phyloP scores from a whole-genome alignment of 2,888 invertebrate species.

The Drosophila antonietae region DNA sequence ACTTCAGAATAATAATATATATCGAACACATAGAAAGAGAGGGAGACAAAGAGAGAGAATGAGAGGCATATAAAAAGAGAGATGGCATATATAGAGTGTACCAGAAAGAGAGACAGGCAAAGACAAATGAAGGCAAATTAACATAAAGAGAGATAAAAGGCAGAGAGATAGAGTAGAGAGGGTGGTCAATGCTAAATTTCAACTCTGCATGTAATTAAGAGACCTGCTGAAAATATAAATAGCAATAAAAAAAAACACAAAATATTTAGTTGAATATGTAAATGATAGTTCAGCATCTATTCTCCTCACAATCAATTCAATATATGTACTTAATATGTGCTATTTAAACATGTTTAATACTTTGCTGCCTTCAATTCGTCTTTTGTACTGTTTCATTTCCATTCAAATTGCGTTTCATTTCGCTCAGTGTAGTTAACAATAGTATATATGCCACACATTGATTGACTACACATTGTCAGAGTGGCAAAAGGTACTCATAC shows the following conservation, averaged over 20 bases:
- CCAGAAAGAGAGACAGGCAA: not conserved
- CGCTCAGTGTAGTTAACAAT: slow-evolving; percentile 30
- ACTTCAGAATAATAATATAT: not conserved
- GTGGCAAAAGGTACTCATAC: slow-evolving; percentile 19
- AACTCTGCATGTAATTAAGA: not conserved
- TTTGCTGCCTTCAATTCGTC: no score
- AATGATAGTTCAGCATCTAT: not conserved
- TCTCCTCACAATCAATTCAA: no score
- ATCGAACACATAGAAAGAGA: not conserved
- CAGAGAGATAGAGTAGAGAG: not conserved
- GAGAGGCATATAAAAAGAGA: not conserved
- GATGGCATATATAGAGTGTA: not conserved
- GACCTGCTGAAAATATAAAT: no score
- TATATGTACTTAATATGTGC: no score
- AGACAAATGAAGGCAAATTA: not conserved
- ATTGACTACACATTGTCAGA: slow-evolving; percentile 18
- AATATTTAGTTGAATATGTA: not conserved
- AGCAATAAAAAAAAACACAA: no score
- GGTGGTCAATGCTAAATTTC: not conserved
- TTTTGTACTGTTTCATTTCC: not conserved
- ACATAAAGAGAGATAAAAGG: no score
- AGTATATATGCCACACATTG: slow-evolving; percentile 8
- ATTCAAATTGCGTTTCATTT: slow-evolving; percentile 4
- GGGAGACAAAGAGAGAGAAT: not conserved
- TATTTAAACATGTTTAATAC: no score